Conservation (phyloP, 1,140 invertebrate species). For the Drosophila ohnishii region DNA sequence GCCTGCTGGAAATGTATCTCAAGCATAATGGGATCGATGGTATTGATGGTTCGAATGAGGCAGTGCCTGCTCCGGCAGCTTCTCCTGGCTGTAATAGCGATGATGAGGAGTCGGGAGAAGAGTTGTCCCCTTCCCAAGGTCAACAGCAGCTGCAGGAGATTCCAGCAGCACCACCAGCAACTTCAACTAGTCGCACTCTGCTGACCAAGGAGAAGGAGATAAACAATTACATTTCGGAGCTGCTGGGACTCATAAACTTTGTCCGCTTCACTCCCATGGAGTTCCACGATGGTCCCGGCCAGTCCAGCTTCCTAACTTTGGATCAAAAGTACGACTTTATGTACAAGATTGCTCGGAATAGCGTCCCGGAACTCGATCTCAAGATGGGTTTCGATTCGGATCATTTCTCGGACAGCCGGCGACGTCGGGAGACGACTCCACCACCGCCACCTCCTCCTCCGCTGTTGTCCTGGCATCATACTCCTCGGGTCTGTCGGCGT, state of each 20-base stretch:
- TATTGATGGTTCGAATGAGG: neutral
- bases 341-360: slow-evolving; percentile 4
- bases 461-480: neutral
- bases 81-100: neutral
- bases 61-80: rapidly evolving
- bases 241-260: slow-evolving; percentile 14
- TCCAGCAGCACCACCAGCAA: neutral
- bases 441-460: slow-evolving; percentile 1
- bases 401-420: neutral
- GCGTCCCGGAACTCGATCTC: neutral
- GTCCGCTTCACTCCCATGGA: neutral
- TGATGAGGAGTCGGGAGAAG: neutral
- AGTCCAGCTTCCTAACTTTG: slow-evolving; percentile 1
- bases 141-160: neutral
- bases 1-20: slow-evolving; percentile 21
- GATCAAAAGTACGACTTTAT: slow-evolving; percentile 25
- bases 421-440: neutral
- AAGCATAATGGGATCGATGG: neutral
- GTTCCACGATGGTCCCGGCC: slow-evolving; percentile 32
- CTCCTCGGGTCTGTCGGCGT: neutral
- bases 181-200: neutral
- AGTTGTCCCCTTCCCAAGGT: neutral
- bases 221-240: neutral
- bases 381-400: neutral
- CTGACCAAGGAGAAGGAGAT: neutral